Conservation (phyloP, 2,888 invertebrate genomes). For the Furcula furcula region DNA sequence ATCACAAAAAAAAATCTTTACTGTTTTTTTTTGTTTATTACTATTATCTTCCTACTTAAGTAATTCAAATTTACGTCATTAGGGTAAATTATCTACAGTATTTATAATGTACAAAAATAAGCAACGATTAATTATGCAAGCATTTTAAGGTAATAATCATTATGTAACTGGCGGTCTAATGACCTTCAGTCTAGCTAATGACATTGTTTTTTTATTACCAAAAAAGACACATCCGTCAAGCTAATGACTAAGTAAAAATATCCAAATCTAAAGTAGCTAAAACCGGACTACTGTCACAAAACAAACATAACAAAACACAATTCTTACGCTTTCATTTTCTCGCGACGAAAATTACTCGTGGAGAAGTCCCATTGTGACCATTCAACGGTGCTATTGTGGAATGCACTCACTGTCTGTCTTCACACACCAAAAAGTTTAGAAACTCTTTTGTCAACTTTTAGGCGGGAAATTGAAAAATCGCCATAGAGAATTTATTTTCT, state of each 20-base stretch:
- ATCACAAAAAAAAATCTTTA: too few species aligned
- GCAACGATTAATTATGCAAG: neutral
- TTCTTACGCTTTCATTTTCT: slow-evolving; percentile 78
- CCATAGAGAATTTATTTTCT: slow-evolving; percentile 4
- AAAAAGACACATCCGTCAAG: slow-evolving; percentile 2
- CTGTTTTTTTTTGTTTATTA: too few species aligned
- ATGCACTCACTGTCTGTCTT: slow-evolving; percentile 47
- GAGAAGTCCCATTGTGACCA: slow-evolving; percentile 64
- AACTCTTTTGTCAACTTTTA: slow-evolving; percentile 24
- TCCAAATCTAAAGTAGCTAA: slow-evolving; percentile 5
- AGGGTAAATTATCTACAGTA: too few species aligned
- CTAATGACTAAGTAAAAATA: slow-evolving; percentile 6
- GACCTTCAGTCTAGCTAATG: too few species aligned
- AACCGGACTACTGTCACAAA: slow-evolving; percentile 15
- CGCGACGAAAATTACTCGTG: slow-evolving; percentile 63
- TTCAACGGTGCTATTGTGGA: slow-evolving; percentile 48
- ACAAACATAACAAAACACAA: slow-evolving; percentile 46
- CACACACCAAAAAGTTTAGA: slow-evolving; percentile 36
- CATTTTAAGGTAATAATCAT: neutral
- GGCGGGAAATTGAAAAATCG: slow-evolving; percentile 12
- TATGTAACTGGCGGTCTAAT: too few species aligned
- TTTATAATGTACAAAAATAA: neutral
- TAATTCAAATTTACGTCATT: too few species aligned
- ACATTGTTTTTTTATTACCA: neutral
- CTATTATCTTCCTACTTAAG: too few species aligned